Evolutionary conservation across 2,797 vertebrate species (phyloP).

Genomic region (Huso huso): DNA sequence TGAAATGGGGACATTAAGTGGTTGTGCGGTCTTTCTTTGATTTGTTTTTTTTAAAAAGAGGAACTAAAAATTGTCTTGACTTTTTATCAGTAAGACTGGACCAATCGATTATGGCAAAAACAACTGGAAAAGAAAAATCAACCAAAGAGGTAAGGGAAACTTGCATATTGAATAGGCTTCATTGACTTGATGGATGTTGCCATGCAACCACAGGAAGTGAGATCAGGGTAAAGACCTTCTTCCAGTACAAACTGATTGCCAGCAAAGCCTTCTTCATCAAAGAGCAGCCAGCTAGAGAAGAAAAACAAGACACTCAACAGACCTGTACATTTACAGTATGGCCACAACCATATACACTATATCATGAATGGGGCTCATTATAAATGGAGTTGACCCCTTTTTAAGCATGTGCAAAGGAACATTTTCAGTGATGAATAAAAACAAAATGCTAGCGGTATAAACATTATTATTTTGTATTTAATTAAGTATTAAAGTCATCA

Average conservation of each 20-base stretch:
- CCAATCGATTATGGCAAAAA: not conserved
- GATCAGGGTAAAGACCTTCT: conserved; percentile 70
- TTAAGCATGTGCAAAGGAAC: too few species aligned
- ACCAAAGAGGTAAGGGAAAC: conserved; percentile 22
- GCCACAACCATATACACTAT: too few species aligned
- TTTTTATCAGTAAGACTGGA: not conserved
- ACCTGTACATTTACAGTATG: too few species aligned
- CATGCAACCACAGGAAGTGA: conserved; percentile 65
- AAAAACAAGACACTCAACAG: conserved; percentile 15
- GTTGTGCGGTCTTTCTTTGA: too few species aligned
- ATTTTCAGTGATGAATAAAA: too few species aligned
- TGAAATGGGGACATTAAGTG: too few species aligned
- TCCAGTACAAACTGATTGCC: conserved; percentile 69
- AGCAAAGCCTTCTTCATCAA: conserved; percentile 51
- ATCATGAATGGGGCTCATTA: too few species aligned
- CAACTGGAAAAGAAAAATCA: not conserved
- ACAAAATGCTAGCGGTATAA: too few species aligned
- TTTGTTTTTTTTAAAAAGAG: too few species aligned
- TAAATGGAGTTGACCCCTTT: too few species aligned
- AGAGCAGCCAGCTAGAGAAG: conserved; percentile 69
- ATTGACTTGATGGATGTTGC: conserved; percentile 59
- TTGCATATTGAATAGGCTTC: conserved; percentile 71
- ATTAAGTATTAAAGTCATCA: too few species aligned
- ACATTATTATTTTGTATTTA: too few species aligned
- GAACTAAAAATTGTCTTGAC: not conserved